These are phyloP conservation scores for Garra rufa DNA, from an alignment of 2,113 vertebrate genomes.

Conservation along the genomic window DNA sequence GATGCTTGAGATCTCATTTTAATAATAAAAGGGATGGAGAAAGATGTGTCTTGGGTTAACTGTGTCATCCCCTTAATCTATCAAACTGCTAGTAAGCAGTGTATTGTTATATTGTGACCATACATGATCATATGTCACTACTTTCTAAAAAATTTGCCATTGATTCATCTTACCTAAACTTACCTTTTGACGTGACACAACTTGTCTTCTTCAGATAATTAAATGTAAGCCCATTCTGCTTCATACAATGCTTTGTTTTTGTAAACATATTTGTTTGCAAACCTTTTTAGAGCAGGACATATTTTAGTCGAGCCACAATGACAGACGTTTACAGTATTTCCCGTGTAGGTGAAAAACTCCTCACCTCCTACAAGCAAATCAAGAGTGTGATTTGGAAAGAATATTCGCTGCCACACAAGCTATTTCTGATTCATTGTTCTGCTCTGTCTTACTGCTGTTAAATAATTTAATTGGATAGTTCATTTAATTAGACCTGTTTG, in stretches of 20 bases:
- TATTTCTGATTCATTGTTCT: neutral
- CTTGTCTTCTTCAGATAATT: neutral
- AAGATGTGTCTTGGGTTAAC: neutral
- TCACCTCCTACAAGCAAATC: slow-evolving; percentile 1
- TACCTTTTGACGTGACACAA: neutral
- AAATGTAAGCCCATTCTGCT: neutral
- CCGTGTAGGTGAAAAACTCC: slow-evolving; percentile 7
- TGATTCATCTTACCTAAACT: neutral
- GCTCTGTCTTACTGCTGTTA: neutral
- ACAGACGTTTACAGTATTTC: slow-evolving; percentile 16
- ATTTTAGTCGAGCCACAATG: slow-evolving; percentile 11
- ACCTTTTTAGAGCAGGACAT: neutral
- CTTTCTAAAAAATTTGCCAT: neutral
- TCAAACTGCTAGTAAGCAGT: neutral
- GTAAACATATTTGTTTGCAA: slow-evolving; percentile 30
- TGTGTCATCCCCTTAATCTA: neutral
- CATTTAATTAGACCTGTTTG: slow-evolving; percentile 32
- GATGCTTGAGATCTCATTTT: neutral
- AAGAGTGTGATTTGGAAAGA: slow-evolving; percentile 24
- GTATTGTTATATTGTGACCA: neutral
- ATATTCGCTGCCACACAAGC: neutral
- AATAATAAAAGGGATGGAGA: neutral
- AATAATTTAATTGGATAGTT: slow-evolving; percentile 18
- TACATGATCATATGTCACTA: neutral
- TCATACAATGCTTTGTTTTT: neutral